Percentiles rank a stretch among this genome's conserved stretches.
These are phyloP conservation scores for Hirtodrosophila alboralis DNA, from an alignment of 2,888 invertebrate species.

Conservation along the genomic window DNA sequence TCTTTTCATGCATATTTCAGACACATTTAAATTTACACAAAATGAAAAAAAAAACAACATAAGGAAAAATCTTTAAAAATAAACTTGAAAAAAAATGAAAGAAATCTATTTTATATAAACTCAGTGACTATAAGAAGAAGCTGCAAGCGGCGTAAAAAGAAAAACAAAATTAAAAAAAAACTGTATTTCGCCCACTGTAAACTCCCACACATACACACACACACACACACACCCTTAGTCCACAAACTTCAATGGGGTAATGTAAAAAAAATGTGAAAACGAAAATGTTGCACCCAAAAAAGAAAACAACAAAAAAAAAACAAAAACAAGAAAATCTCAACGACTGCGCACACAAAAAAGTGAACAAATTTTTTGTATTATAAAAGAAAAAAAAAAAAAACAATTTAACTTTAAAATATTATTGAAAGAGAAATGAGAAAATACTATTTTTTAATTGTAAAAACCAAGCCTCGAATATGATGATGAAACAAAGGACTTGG, in stretches of 20 bases:
- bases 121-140: slow-evolving; percentile 20
- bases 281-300: slow-evolving; percentile 39
- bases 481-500: slow-evolving; percentile 55
- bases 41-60: slow-evolving; percentile 1
- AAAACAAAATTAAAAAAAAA: slow-evolving; percentile 6
- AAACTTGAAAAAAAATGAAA: slow-evolving; percentile 1
- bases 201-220: slow-evolving; percentile 33
- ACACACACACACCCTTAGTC: slow-evolving; percentile 18
- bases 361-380: slow-evolving; percentile 74
- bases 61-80: not conserved
- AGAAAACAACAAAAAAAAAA: slow-evolving; percentile 25
- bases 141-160: slow-evolving; percentile 10
- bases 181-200: slow-evolving; percentile 42
- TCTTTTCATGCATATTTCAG: slow-evolving; percentile 1
- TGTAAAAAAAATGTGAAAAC: slow-evolving; percentile 18
- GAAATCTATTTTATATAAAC: slow-evolving; percentile 66
- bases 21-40: slow-evolving; percentile 1
- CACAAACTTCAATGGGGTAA: slow-evolving; percentile 8
- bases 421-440: slow-evolving; percentile 36
- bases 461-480: slow-evolving; percentile 68
- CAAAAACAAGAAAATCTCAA: slow-evolving; percentile 61
- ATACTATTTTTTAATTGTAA: slow-evolving; percentile 72
- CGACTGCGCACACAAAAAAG: slow-evolving; percentile 76
- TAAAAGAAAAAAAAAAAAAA: slow-evolving; percentile 41
- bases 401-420: slow-evolving; percentile 34